Conservation (phyloP, 2,888 invertebrate species). For the Callimorpha dominula region DNA sequence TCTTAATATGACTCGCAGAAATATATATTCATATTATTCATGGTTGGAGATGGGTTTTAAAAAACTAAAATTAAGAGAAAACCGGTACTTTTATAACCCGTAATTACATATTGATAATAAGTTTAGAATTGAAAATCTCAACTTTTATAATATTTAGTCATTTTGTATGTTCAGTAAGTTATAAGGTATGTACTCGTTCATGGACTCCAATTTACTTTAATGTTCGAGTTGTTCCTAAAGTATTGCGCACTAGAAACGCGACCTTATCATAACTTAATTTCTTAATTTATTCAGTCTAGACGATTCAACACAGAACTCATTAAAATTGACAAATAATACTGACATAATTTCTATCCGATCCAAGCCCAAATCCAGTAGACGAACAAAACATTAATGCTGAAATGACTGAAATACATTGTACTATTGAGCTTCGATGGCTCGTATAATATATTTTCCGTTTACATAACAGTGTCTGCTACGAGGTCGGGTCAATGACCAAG, state of each 20-base stretch:
- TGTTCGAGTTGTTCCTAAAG: not conserved
- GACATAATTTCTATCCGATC: slow-evolving; percentile 15
- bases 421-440: slow-evolving; percentile 24
- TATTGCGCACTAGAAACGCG: not conserved
- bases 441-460: slow-evolving; percentile 31
- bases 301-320: slow-evolving; percentile 21
- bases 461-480: slow-evolving; percentile 18
- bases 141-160: no score
- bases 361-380: slow-evolving; percentile 13
- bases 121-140: no score
- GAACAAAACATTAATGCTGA: slow-evolving; percentile 30
- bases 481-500: slow-evolving; percentile 18
- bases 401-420: slow-evolving; percentile 13
- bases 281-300: slow-evolving; percentile 47
- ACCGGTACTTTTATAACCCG: no score
- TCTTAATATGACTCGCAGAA: no score
- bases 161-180: no score
- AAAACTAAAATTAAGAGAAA: no score
- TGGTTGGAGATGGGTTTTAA: no score
- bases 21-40: no score
- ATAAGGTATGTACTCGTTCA: no score
- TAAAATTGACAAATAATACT: slow-evolving; percentile 26
- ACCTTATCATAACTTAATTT: slow-evolving; percentile 28
- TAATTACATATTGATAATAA: no score
- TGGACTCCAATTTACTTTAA: not conserved